These are phyloP conservation scores for Heloderma charlesbogerti DNA, from an alignment of 2,113 vertebrate genomes.

Conservation along the genomic window DNA sequence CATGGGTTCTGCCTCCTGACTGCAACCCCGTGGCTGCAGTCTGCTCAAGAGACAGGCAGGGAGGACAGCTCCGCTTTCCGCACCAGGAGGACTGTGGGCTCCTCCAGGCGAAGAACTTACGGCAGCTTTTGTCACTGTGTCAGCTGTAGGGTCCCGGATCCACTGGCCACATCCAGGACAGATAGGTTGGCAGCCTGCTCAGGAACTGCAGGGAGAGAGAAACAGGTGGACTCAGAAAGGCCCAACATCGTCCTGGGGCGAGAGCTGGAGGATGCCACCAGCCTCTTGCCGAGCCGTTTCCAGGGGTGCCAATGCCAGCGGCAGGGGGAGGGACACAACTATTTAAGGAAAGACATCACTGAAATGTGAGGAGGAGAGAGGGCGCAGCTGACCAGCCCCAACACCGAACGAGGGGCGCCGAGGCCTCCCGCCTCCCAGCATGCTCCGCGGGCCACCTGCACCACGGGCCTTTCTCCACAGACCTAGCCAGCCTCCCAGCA, in stretches of 20 bases:
- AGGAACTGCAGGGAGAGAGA: background rate
- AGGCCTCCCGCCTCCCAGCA: no score
- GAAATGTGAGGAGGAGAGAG: background rate
- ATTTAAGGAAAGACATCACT: no score
- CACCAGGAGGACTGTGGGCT: background rate
- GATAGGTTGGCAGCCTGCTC: slow-evolving; percentile 21
- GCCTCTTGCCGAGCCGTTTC: background rate
- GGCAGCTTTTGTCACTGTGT: slow-evolving; percentile 31
- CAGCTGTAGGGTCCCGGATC: slow-evolving; percentile 46
- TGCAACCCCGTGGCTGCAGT: background rate
- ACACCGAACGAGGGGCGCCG: no score
- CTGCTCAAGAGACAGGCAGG: background rate
- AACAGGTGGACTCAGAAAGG: background rate
- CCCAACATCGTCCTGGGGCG: background rate
- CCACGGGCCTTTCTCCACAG: no score
- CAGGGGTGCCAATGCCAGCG: background rate
- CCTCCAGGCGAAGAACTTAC: background rate
- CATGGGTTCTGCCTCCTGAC: background rate
- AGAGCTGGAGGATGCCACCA: background rate
- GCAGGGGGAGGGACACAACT: no score
- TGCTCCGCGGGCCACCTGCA: no score
- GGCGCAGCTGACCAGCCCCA: background rate
- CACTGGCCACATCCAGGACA: slow-evolving; percentile 40
- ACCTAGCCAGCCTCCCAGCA: no score
- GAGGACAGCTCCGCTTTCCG: background rate